Conservation (phyloP, 2,888 invertebrate genomes). For the Drosophila macrothrix region DNA sequence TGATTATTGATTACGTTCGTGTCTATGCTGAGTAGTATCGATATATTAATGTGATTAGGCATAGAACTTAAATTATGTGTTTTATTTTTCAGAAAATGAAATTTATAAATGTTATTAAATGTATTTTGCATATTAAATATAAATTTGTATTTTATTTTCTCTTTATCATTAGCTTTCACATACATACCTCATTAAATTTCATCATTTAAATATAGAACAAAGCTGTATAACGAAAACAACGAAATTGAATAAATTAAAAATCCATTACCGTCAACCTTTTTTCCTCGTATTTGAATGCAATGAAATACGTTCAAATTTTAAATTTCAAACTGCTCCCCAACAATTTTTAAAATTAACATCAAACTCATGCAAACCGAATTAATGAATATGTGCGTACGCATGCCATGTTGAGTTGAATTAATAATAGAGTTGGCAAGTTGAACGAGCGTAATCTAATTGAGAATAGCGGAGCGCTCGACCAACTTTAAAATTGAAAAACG, state of each 20-base stretch:
- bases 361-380: background rate
- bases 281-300: background rate
- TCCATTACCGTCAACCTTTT: background rate
- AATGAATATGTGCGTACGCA: background rate
- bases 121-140: background rate
- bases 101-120: background rate
- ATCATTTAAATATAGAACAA: background rate
- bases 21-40: conserved; percentile 75
- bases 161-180: background rate
- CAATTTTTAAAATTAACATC: background rate
- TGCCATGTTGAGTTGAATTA: background rate
- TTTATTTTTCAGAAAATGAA: background rate
- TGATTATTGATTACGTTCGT: conserved; percentile 83
- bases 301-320: background rate
- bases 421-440: background rate
- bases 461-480: background rate
- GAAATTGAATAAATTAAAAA: background rate
- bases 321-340: background rate
- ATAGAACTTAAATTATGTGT: background rate
- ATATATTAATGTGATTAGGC: background rate
- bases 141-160: background rate
- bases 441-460: background rate
- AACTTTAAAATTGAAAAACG: background rate
- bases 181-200: background rate
- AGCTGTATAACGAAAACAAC: background rate